Percentiles rank a stretch among this genome's conserved stretches.
phyloP scores from a whole-genome alignment of 2,797 vertebrate genomes.

The Diplodus sargus region DNA sequence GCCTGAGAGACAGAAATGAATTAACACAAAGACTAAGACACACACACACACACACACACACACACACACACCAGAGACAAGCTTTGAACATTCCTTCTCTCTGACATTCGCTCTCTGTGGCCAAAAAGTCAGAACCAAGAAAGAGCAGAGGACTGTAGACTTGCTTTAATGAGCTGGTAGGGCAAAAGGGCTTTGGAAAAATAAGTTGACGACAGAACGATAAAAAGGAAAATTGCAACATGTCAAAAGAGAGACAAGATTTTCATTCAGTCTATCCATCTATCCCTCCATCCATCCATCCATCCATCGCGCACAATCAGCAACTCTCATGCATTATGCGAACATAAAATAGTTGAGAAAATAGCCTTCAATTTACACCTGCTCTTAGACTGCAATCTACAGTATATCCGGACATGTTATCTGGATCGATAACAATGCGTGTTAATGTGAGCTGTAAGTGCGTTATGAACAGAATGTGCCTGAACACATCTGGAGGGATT shows the following conservation, averaged over 20 bases:
- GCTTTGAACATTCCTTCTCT: slow-evolving; percentile 39
- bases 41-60: background rate
- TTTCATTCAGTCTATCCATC: background rate
- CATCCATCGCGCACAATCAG: background rate
- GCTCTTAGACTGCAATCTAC: too few species aligned
- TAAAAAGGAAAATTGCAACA: background rate
- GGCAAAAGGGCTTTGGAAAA: slow-evolving; percentile 10
- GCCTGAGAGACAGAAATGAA: background rate
- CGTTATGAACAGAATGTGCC: too few species aligned
- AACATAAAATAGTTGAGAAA: too few species aligned
- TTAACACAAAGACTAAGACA: background rate
- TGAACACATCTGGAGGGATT: too few species aligned
- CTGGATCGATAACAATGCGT: too few species aligned
- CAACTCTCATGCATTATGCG: background rate
- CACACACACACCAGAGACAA: background rate
- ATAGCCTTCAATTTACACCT: too few species aligned
- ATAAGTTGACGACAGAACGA: slow-evolving; percentile 6
- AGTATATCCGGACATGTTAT: too few species aligned
- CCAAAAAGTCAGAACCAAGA: slow-evolving; percentile 39
- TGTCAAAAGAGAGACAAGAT: background rate
- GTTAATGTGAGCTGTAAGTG: too few species aligned
- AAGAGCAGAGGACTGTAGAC: slow-evolving; percentile 20
- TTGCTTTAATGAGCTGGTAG: slow-evolving; percentile 46
- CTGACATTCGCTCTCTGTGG: slow-evolving; percentile 40
- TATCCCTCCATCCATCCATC: background rate